A percentile compares a stretch with the other conserved stretches of the same genome.
These are phyloP conservation scores for Neoscelio sp. DNA, from an alignment of 2,888 invertebrate genomes.

Conservation along the genomic window DNA sequence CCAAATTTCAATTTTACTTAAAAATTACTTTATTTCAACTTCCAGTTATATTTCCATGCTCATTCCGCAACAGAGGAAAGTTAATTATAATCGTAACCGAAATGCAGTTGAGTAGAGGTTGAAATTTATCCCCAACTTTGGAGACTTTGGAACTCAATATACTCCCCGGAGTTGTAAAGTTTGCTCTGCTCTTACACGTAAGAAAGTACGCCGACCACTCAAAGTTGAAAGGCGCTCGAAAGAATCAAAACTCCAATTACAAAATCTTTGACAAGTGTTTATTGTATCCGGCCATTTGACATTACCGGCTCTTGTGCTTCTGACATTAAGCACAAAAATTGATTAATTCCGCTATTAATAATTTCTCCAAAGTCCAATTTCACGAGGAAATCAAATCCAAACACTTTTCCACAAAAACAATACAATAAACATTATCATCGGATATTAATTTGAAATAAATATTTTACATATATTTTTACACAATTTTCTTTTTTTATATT, in stretches of 20 bases:
- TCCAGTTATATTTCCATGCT: not conserved
- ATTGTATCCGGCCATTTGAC: not conserved
- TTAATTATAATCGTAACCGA: not conserved
- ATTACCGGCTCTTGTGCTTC: not conserved
- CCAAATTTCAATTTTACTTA: too few relatives aligned
- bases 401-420: too few relatives aligned
- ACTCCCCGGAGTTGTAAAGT: not conserved
- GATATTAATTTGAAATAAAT: too few relatives aligned
- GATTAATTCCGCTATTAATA: conserved; percentile 15
- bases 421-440: too few relatives aligned
- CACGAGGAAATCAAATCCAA: conserved; percentile 4
- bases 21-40: too few relatives aligned
- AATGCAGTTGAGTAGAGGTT: not conserved
- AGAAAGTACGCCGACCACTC: too few relatives aligned
- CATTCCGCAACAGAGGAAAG: not conserved
- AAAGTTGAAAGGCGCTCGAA: not conserved
- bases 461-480: too few relatives aligned
- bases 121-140: not conserved
- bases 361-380: conserved; percentile 1
- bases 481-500: too few relatives aligned
- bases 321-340: not conserved
- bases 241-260: not conserved
- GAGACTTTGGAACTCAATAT: not conserved
- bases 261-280: not conserved
- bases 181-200: not conserved